These are phyloP conservation scores for Choloepus didactylus DNA, from an alignment of 2,797 vertebrate genomes.

Conservation along the genomic window DNA sequence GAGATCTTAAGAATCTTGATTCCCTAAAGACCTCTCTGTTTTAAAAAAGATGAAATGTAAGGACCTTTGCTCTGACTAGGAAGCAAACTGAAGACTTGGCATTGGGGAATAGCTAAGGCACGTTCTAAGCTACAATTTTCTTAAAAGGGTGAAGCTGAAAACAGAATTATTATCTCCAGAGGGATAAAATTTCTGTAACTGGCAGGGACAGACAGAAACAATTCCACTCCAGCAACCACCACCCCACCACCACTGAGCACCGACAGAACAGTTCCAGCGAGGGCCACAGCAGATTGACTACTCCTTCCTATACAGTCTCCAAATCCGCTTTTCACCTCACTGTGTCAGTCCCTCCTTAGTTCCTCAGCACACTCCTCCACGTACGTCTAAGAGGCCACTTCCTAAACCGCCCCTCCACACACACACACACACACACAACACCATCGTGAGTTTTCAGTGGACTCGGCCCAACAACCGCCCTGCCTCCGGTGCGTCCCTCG, in stretches of 20 bases:
- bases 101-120: conserved; percentile 67
- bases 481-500: neutral
- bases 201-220: neutral
- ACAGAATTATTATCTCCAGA: conserved; percentile 41
- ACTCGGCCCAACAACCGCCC: conserved; percentile 36
- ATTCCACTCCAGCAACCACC: conserved; percentile 14
- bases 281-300: neutral
- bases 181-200: conserved; percentile 40
- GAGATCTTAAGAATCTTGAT: conserved; percentile 8
- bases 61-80: conserved; percentile 52
- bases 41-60: neutral
- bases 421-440: too few species aligned
- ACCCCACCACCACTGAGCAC: neutral
- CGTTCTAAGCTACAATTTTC: conserved; percentile 42
- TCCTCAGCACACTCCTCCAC: neutral
- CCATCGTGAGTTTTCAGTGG: neutral
- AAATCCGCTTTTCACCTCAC: conserved; percentile 48
- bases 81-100: conserved; percentile 35
- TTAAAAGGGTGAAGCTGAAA: conserved; percentile 56
- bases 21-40: neutral
- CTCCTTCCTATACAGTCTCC: neutral
- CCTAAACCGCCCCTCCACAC: neutral
- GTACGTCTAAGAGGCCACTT: neutral
- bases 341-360: neutral
- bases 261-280: conserved; percentile 32